phyloP scores from a whole-genome alignment of 2,113 vertebrate genomes.

The Pimephales promelas region DNA sequence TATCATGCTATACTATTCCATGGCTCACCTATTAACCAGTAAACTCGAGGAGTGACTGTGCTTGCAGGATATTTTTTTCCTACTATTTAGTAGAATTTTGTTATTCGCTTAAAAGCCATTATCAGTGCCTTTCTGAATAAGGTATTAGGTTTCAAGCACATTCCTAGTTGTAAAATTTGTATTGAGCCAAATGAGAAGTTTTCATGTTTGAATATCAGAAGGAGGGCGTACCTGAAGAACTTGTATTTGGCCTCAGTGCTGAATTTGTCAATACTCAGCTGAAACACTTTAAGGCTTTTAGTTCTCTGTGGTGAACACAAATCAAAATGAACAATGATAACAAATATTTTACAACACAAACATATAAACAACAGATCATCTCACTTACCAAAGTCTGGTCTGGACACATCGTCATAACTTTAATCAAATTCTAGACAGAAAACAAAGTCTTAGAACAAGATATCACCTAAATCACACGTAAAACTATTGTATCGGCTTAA shows the following conservation, averaged over 20 bases:
- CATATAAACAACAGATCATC: neutral
- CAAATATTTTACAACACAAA: conserved; percentile 19
- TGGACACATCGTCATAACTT: conserved; percentile 90
- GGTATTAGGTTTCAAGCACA: too few species aligned
- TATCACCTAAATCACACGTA: too few species aligned
- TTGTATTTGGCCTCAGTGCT: conserved; percentile 87
- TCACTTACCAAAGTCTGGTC: conserved; percentile 85
- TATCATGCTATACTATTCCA: too few species aligned
- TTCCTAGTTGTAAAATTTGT: neutral
- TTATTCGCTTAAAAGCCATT: too few species aligned
- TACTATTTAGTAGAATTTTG: too few species aligned
- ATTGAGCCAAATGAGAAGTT: neutral
- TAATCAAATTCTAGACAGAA: conserved; percentile 83
- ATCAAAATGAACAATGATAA: neutral
- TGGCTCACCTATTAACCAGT: too few species aligned
- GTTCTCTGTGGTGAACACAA: conserved; percentile 79
- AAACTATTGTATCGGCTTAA: neutral
- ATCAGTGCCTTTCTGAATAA: too few species aligned
- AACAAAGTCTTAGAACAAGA: neutral
- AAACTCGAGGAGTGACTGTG: too few species aligned
- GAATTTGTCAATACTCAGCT: conserved; percentile 91
- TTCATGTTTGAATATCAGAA: neutral
- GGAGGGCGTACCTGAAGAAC: conserved; percentile 84
- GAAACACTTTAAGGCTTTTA: conserved; percentile 87
- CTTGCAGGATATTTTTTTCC: too few species aligned